These are phyloP conservation scores for Ochotona princeps DNA, from an alignment of 2,113 vertebrate genomes.

Conservation along the genomic window DNA sequence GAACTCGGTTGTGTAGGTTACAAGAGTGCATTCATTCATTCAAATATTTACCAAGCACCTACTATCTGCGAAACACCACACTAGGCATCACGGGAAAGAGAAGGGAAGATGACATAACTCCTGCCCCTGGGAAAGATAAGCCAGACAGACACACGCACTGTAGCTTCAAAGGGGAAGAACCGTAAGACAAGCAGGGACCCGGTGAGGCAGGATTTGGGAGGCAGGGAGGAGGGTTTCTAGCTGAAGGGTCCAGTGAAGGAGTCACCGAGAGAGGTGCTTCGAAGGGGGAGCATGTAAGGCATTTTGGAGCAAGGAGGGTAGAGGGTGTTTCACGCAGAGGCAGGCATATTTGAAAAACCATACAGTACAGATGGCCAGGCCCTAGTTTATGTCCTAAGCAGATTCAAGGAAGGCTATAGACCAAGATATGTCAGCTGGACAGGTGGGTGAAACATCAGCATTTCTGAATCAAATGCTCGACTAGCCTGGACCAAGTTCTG, in stretches of 20 bases:
- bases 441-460: background rate
- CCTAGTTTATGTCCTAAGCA: background rate
- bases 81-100: constrained; percentile 49
- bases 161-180: background rate
- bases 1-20: constrained; percentile 49
- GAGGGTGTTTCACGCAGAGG: background rate
- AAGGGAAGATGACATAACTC: constrained; percentile 42
- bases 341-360: background rate
- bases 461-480: background rate
- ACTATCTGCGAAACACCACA: constrained; percentile 73
- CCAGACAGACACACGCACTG: constrained; percentile 37
- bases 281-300: accelerated
- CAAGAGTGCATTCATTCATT: constrained; percentile 82
- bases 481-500: background rate
- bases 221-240: background rate
- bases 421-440: background rate
- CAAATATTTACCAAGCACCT: constrained; percentile 82
- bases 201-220: background rate
- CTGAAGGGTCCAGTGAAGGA: background rate
- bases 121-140: constrained; percentile 60
- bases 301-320: background rate
- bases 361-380: background rate
- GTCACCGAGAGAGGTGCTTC: background rate
- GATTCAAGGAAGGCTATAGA: background rate
- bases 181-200: background rate